Evolutionary conservation across 2,888 invertebrate species (phyloP), one percentile per base, ranked within the genome.

Genomic region (Synanthedon andrenaeformis): DNA sequence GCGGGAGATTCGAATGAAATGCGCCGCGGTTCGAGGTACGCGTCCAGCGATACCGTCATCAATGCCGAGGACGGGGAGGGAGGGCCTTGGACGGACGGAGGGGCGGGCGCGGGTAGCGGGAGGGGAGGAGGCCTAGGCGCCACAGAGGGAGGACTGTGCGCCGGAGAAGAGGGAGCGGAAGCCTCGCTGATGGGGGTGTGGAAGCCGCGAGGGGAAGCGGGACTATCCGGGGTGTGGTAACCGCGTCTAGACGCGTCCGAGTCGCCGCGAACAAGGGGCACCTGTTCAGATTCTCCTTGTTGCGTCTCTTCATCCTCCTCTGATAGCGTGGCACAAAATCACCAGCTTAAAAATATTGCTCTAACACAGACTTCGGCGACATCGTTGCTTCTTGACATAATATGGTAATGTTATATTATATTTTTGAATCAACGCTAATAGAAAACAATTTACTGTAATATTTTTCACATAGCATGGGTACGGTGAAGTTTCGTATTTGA

Each of bases 41-140:
- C 95, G 62, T 96, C 96, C 41, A 95, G 89, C 2, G 95, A 94
- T 5, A 94, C 92, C 0, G 96, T 94, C 90, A 94, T 92, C 5
- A 94, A 90, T 1, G 95, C 96, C 0, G 96, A 95, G 57, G 93
- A 94, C 0, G 96, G 95, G 0, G 96, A 94, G 0, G 94, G 93
- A 0, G 93, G 91, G 13, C 79, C 82, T 42, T 69, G 77, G 13
- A 68, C 77, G 0, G 78, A 73, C 4, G 65, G 65, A 35, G 72
- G 67, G 2, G 76, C 67, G 19, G 75, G 71, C 4, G 78, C 60
- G 57, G 80, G 71, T 70, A 88, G 60, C 65, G 76, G 85, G 42
- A 89, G 79, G 12, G 89, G 92, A 91, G 23, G 93, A 90, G 69
- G 91, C 90, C 13, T 93, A 91, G 3, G 93, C 0, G 60, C 57